Base-by-base conservation (phyloP, 53 echinoderm and acorn worm species). In the Echinometra lucunter region DNA sequence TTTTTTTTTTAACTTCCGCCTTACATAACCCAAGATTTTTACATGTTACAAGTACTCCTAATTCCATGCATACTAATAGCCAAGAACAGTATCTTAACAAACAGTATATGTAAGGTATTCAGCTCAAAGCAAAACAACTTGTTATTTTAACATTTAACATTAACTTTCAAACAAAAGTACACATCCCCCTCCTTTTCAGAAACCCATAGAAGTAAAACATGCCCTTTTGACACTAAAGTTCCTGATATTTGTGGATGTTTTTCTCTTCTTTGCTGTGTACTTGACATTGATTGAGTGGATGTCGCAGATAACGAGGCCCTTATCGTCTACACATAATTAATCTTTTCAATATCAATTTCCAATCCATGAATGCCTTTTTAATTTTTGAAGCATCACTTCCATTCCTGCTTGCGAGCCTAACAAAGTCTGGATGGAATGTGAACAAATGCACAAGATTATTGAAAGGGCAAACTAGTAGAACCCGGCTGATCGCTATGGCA, bases 341-440 rank as follows among this genome's bases (percentile, higher is more conserved):
- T 91, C 91, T 69, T 91, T 91, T 91, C 91, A 69, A 66, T 91
- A 91, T 91, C 91, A 91, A 91, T 91, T 45, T 91, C n/a, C 37
- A 67, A 91, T 66, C 91, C 66, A 69, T 91, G 91, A 44, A 91
- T 91, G 70, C 91, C 72, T 45, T 91, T 67, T 91, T 66, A 66
- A 91, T 91, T 67, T 90, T 91, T 91, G 91, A 91, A 45, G 69
- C 91, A 66, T 91, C 70, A 67, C 91, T 42, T 55, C 37, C 63
- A 37, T 90, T 58, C 90, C 60, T 32, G 58, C 35, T 32, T 90
- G 3, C 4, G 89, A 89, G 57, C 37, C 45, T 49, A 49, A 83
- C 85, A 85, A 85, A 49, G 85, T 85, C 85, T 45, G 85, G 49
- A 28, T 49, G 85, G 53, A 85, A 85, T n/a, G 85, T 85, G 85